These are phyloP conservation scores for Pelecanoides urinatrix DNA, from an alignment of 2,113 vertebrate species.

Conservation along the genomic window DNA sequence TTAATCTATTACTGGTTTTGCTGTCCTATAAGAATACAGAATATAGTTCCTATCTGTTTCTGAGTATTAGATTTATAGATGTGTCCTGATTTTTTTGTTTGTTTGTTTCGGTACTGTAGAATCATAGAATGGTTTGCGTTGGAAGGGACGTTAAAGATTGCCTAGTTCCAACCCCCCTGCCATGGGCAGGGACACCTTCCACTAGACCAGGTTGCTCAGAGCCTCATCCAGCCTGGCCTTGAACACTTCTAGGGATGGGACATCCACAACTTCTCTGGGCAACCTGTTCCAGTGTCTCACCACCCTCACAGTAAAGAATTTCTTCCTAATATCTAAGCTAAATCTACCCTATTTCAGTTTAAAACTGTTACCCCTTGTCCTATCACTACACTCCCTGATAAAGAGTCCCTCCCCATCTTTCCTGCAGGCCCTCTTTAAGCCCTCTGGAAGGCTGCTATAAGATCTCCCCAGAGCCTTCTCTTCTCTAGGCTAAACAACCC, in stretches of 20 bases:
- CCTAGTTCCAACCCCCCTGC: not conserved
- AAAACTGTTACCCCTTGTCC: not conserved
- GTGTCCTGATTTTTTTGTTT: not conserved
- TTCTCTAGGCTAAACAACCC: not conserved
- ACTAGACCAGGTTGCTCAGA: not conserved
- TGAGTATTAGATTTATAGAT: not conserved
- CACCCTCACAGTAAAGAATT: not conserved
- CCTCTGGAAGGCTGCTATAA: not conserved
- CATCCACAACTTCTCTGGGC: not conserved
- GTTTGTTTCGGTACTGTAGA: not conserved
- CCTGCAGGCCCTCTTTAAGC: not conserved
- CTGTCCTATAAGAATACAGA: not conserved
- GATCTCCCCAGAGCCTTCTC: not conserved
- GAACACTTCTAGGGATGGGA: no score
- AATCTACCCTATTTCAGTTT: not conserved
- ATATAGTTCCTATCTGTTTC: not conserved
- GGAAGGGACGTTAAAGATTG: not conserved
- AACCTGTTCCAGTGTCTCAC: not conserved
- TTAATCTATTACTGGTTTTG: not conserved
- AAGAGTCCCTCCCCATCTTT: not conserved
- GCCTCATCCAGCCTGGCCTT: not conserved
- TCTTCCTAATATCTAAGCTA: not conserved
- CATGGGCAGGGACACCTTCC: not conserved
- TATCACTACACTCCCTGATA: accelerated
- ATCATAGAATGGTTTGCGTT: not conserved